Evolutionary conservation across 1,140 invertebrate genomes (phyloP).

Genomic region (Leptopilina boulardi): DNA sequence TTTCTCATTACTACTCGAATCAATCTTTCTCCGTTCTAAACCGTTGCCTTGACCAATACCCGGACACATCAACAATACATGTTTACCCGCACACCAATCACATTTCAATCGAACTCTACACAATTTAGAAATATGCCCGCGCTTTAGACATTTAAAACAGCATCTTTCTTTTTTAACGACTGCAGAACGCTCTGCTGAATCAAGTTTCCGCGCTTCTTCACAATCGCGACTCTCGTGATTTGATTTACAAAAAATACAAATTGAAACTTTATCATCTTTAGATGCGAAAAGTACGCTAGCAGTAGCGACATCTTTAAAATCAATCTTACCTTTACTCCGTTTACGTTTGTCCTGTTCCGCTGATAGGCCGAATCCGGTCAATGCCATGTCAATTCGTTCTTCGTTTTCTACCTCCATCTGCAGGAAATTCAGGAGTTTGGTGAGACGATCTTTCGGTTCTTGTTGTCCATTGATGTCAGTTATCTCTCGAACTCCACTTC

Average conservation of each 20-base stretch:
- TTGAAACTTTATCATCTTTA: conserved; percentile 14
- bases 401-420: conserved; percentile 5
- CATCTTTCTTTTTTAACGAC: conserved; percentile 28
- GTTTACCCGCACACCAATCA: background rate
- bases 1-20: background rate
- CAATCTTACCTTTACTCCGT: background rate
- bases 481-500: background rate
- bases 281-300: conserved; percentile 27
- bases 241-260: conserved; percentile 37
- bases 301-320: background rate
- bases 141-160: conserved; percentile 35
- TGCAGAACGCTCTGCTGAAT: background rate
- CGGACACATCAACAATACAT: background rate
- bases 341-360: conserved; percentile 8
- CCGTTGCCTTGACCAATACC: background rate
- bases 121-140: conserved; percentile 11
- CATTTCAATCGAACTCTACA: background rate
- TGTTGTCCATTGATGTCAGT: background rate
- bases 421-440: background rate
- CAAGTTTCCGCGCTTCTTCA: background rate
- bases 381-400: conserved; percentile 22
- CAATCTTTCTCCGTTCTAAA: conserved; percentile 22
- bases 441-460: background rate
- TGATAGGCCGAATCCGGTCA: conserved; percentile 33
- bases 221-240: background rate